These are phyloP conservation scores for Lochmaea crataegi DNA, from an alignment of 2,888 invertebrate genomes.

Conservation along the genomic window DNA sequence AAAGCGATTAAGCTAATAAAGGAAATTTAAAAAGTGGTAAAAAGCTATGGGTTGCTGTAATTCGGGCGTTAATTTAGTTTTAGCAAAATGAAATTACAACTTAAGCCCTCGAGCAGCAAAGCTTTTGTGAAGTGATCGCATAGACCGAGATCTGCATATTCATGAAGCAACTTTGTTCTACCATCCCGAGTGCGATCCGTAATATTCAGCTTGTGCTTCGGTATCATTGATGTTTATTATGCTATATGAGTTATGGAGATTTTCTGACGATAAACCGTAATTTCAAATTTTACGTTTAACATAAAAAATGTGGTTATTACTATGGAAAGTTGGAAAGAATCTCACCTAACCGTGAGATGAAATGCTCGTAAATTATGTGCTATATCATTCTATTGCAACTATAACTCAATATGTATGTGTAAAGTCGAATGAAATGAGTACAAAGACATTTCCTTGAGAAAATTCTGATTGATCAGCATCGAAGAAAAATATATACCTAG, in stretches of 20 bases:
- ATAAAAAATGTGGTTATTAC: not conserved
- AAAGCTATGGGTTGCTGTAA: slow-evolving; percentile 49
- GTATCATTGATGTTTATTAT: slow-evolving; percentile 47
- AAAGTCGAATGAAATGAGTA: too few species aligned
- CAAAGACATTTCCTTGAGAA: too few species aligned
- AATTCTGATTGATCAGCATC: too few species aligned
- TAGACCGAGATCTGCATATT: slow-evolving; percentile 51
- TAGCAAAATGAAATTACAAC: slow-evolving; percentile 55
- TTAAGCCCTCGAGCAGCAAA: slow-evolving; percentile 53
- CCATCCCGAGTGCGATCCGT: slow-evolving; percentile 48
- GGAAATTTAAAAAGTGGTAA: slow-evolving; percentile 30
- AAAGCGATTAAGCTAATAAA: slow-evolving; percentile 5
- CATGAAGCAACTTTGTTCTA: slow-evolving; percentile 51
- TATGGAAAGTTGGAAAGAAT: too few species aligned
- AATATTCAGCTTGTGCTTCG: slow-evolving; percentile 45
- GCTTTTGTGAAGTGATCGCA: slow-evolving; percentile 52
- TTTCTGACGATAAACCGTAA: not conserved
- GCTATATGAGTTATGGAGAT: slow-evolving; percentile 14
- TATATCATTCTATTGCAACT: too few species aligned
- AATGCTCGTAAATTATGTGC: too few species aligned
- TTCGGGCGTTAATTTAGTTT: slow-evolving; percentile 52
- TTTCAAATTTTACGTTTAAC: not conserved
- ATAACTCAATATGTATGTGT: too few species aligned
- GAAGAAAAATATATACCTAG: too few species aligned
- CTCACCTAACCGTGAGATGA: too few species aligned